Base-by-base conservation (phyloP, 1,140 invertebrate species). In the Bombus ignitus region DNA sequence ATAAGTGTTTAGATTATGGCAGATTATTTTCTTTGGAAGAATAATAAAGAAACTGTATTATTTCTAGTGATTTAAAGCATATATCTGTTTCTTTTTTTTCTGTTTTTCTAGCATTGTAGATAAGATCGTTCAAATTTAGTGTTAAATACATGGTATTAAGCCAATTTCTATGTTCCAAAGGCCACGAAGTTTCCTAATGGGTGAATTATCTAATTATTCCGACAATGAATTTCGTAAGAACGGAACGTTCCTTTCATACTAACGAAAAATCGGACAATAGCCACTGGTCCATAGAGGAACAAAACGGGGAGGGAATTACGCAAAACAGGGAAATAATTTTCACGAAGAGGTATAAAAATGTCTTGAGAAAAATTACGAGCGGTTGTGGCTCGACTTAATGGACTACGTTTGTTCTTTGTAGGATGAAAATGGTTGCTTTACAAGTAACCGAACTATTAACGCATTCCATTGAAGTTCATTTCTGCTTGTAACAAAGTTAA, bases 281-380 rank as follows among this genome's bases (percentile, higher is more conserved):
- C n/a, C 12, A 47, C 22, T 0, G 39, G n/a, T 44, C 18, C 39
- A 13, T 28, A 13, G 5, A 53, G 77, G 5, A 70, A 70, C 65
- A 68, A 70, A 80, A 44, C 35, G 25, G 32, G 53, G 32, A 13
- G 25, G 25, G 42, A 80, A 57, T 81, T 81, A 81, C 42, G 79
- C 68, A 59, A 81, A 81, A 3, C 8, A 28, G 28, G 10, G 12
- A 18, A 35, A 25, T 8, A 22, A 65, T 65, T 76, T 57, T 28
- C 32, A 8, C 10, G 35, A 6, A 25, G 53, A 76, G 53, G 53
- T 25, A 28, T 39, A 62, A 76, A 76, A 76, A 37, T 10, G 32
- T 76, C 53, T 76, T 13, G 47, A 25, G 25, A n/a, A 35, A n/a
- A n/a, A 37, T 66, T 39, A 44, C 18, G 70, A 72, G 66, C 35